These are phyloP conservation scores for Melopsittacus undulatus DNA, from an alignment of 2,797 vertebrate species.

Conservation along the genomic window DNA sequence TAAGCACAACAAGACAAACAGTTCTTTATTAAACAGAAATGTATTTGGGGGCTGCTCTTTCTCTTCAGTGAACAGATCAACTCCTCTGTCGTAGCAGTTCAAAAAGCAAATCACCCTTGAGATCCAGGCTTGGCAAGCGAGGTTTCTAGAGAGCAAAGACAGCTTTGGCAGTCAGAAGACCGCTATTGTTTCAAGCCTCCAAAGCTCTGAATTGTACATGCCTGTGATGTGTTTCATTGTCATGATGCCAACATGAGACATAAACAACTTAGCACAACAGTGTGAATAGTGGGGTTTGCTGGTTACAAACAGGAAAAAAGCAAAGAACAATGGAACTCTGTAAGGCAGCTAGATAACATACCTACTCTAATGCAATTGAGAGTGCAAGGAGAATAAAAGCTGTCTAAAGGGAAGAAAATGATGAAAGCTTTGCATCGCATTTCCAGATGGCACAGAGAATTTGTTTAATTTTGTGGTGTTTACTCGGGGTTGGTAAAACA, in stretches of 20 bases:
- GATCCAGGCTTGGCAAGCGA: neutral
- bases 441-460: constrained; percentile 2
- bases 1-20: neutral
- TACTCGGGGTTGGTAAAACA: constrained; percentile 32
- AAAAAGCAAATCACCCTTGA: neutral
- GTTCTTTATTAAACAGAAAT: neutral
- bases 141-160: constrained; percentile 22
- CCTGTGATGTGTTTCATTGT: constrained; percentile 38
- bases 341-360: neutral
- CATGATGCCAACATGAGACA: constrained; percentile 18
- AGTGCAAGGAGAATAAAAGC: neutral
- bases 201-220: constrained; percentile 15
- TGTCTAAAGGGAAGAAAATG: neutral
- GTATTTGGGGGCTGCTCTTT: neutral
- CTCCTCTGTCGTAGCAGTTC: neutral
- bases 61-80: neutral
- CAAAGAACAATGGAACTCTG: neutral
- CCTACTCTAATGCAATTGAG: neutral
- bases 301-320: constrained; percentile 4
- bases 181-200: constrained; percentile 5
- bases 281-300: constrained; percentile 17
- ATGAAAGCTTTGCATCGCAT: neutral
- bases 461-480: constrained; percentile 22
- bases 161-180: constrained; percentile 22
- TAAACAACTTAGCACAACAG: constrained; percentile 30